Conservation (phyloP, 1,140 invertebrate genomes). For the Oncopeltus fasciatus region DNA sequence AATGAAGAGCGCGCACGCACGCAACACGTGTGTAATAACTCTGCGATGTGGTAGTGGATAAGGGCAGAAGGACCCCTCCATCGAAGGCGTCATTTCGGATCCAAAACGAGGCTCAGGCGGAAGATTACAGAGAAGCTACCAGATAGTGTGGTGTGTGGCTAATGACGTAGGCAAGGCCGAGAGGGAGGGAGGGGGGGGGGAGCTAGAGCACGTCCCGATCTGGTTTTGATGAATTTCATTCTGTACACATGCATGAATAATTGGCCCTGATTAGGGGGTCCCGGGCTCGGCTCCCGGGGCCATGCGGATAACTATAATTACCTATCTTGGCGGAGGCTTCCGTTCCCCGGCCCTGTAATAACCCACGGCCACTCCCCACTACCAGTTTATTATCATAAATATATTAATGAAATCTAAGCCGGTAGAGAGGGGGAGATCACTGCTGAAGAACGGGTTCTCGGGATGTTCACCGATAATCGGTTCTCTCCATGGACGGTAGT, state of each 20-base stretch:
- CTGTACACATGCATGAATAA: conserved; percentile 12
- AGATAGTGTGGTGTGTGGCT: conserved; percentile 3
- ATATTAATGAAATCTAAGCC: conserved; percentile 6
- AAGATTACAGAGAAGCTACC: conserved; percentile 7
- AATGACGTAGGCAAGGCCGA: too few species aligned
- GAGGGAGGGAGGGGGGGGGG: too few species aligned
- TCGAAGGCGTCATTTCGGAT: conserved; percentile 7
- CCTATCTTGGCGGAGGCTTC: not conserved
- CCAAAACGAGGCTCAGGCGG: not conserved
- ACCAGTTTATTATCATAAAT: conserved; percentile 8
- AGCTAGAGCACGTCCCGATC: not conserved
- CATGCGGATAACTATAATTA: conserved; percentile 11
- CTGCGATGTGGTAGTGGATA: too few species aligned
- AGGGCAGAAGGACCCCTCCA: too few species aligned
- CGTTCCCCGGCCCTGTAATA: not conserved
- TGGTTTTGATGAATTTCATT: conserved; percentile 11
- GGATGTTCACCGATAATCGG: too few species aligned
- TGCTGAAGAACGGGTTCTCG: too few species aligned
- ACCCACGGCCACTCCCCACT: not conserved
- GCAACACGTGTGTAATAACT: too few species aligned
- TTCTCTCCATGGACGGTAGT: too few species aligned
- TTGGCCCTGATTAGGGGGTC: conserved; percentile 9
- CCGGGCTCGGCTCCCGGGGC: not conserved
- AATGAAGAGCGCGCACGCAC: too few species aligned
- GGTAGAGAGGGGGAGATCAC: too few species aligned